Evolutionary conservation across 1,140 invertebrate genomes (phyloP), one percentile per base, ranked within the genome.

Genomic region (Hermetia illucens): DNA sequence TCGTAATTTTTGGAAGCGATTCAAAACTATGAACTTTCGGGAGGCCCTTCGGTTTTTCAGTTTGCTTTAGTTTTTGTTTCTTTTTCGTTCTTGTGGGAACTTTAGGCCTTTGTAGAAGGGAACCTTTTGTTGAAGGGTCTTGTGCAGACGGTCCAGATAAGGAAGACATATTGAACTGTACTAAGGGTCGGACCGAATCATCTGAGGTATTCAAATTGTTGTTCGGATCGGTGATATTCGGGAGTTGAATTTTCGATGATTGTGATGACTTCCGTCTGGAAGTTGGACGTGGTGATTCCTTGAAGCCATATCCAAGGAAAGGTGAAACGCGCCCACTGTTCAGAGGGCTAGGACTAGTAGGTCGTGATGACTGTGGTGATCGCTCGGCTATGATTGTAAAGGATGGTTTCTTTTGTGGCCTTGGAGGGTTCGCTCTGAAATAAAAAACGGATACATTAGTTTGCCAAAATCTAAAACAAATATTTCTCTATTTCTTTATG

Each of bases 311-410:
- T 34, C 71, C 70, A 18, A 66, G 55, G 36, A 73, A 74, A 0
- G 71, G 71, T 31, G 68, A 71, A 5, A 68, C 55, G 18, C 70
- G 55, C 3, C 70, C 70, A 5, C 50, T 30, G 9, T 44, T 45
- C 17, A 53, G 52, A 16, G 51, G 51, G 13, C 54, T 45, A 4
- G 66, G 63, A 44, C 62, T 64, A 27, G 61, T 53, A 15, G 42
- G 49, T 42, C 35, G 52, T 41, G 49, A 49, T 6, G 52, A 47
- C 20, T 51, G 61, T 17, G 56, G 59, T 18, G 61, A 56, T 15
- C 58, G 55, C 6, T 74, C 67, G 4, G 70, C 66, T 29, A 77
- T 61, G 37, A 77, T 75, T 22, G 75, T 71, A 49, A 77, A 77
- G 15, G 66, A 50, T 39, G 63, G 55, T 46, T 67, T 65, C 39